Percentiles rank a stretch among this genome's conserved stretches.
These are phyloP conservation scores for Pheosia gnoma DNA, from an alignment of 2,888 invertebrate species.

Conservation along the genomic window DNA sequence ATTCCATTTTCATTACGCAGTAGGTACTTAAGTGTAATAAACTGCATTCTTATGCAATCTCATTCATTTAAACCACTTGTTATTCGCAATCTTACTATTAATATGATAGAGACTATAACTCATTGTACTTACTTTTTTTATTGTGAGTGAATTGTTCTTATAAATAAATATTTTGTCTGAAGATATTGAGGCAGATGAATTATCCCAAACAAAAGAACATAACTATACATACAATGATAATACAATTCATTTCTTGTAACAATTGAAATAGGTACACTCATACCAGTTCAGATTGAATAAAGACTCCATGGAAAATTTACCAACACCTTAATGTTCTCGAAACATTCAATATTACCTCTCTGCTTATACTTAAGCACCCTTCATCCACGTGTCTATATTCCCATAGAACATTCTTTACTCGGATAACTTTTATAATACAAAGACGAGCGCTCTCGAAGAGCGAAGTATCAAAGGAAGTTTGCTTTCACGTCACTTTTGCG, in stretches of 20 bases:
- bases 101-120: background rate
- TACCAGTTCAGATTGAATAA: too few species aligned
- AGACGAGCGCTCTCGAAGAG: conserved; percentile 47
- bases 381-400: conserved; percentile 4
- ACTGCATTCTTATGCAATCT: conserved; percentile 48
- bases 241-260: too few species aligned
- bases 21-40: conserved; percentile 42
- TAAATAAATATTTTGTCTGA: too few species aligned
- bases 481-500: conserved; percentile 57
- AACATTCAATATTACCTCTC: background rate
- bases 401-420: conserved; percentile 30
- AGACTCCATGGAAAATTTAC: background rate
- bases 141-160: too few species aligned
- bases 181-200: too few species aligned
- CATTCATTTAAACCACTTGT: conserved; percentile 25
- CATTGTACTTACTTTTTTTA: background rate
- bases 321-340: background rate
- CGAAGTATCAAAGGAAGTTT: conserved; percentile 66
- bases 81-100: conserved; percentile 22
- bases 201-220: too few species aligned
- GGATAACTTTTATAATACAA: conserved; percentile 50
- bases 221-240: too few species aligned
- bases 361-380: conserved; percentile 2
- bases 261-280: too few species aligned
- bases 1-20: conserved; percentile 52